Evolutionary conservation across 1,140 invertebrate genomes (phyloP).

Genomic region (Atta cephalotes): DNA sequence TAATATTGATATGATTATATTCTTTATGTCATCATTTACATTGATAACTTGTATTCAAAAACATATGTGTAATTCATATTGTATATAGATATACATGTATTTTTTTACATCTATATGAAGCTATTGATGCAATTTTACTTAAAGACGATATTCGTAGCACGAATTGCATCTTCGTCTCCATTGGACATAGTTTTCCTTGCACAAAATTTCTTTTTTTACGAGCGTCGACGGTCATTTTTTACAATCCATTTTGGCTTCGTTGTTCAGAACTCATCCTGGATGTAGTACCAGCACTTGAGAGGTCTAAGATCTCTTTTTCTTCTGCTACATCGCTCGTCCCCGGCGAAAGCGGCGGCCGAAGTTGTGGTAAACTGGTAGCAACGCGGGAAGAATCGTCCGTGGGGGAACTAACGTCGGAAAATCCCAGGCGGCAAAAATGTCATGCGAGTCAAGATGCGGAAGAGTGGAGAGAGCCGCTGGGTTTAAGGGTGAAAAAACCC

Average conservation of each 20-base stretch:
- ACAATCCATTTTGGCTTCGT: conserved; percentile 58
- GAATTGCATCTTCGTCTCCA: conserved; percentile 12
- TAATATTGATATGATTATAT: neutral
- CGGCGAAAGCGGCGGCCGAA: conserved; percentile 26
- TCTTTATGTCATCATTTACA: neutral
- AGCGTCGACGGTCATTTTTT: conserved; percentile 69
- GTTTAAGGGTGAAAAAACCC: conserved; percentile 20
- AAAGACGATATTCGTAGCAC: conserved; percentile 6
- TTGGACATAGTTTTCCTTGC: neutral
- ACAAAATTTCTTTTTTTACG: conserved; percentile 67
- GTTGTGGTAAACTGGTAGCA: conserved; percentile 56
- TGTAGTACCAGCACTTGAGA: conserved; percentile 44
- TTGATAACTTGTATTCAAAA: neutral
- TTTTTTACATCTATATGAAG: conserved; percentile 9
- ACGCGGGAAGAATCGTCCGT: conserved; percentile 57
- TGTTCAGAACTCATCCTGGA: conserved; percentile 68
- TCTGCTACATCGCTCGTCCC: conserved; percentile 28
- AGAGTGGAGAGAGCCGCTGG: neutral
- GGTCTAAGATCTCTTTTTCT: conserved; percentile 57
- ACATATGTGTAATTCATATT: neutral
- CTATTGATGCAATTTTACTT: neutral
- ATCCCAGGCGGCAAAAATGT: conserved; percentile 49
- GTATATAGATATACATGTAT: neutral
- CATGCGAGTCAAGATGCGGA: neutral
- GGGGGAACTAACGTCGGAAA: conserved; percentile 42